Evolutionary conservation across 2,888 invertebrate genomes (phyloP), one percentile per base, ranked within the genome.

Genomic region (Lasioglossum villosulum): DNA sequence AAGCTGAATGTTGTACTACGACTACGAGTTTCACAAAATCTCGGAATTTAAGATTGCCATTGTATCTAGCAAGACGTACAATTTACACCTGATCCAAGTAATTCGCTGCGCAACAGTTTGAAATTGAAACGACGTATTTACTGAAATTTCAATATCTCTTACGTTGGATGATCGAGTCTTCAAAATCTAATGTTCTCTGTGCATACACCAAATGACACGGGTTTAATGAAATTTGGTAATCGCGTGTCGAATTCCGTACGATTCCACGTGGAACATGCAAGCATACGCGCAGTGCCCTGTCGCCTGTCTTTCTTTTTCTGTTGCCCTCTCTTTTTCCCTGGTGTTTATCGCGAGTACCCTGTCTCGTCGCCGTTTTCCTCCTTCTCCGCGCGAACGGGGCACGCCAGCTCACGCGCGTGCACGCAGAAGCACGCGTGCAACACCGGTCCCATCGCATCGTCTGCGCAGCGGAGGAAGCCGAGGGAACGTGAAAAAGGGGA

Each of bases 261-360:
- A 34, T 19, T 63, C 30, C 63, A 63, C 63, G 63, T 63, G 30
- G 27, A 34, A 63, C 19, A 14, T 1, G n/a, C 56, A 4, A n/a
- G 12, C 4, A 56, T 56, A 10, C 56, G 56, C 52, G 8, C 52
- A 10, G n/a, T n/a, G n/a, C 52, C n/a, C n/a, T n/a, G 52, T 30
- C 14, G 30, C 1, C 63, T 8, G 30, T 19, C 63, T 16, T 16
- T 30, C 27, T 63, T 16, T 19, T 0, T 63, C 19, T 8, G 30
- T 0, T 16, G 0, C 39, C 37, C 75, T 70, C 14, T 52, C 70
- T 59, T 42, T 70, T 80, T 74, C 71, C 39, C 48, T 66, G n/a
- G 68, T 82, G 42, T 56, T 78, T 70, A 77, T 82, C 82, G 74
- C 73, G 73, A 45, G 27, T 72, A 68, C 74, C 68, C 75, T 52